Percentiles rank a stretch among this genome's conserved stretches.
These are phyloP conservation scores for Pterophyllum scalare DNA, from an alignment of 2,113 vertebrate species.

Conservation along the genomic window DNA sequence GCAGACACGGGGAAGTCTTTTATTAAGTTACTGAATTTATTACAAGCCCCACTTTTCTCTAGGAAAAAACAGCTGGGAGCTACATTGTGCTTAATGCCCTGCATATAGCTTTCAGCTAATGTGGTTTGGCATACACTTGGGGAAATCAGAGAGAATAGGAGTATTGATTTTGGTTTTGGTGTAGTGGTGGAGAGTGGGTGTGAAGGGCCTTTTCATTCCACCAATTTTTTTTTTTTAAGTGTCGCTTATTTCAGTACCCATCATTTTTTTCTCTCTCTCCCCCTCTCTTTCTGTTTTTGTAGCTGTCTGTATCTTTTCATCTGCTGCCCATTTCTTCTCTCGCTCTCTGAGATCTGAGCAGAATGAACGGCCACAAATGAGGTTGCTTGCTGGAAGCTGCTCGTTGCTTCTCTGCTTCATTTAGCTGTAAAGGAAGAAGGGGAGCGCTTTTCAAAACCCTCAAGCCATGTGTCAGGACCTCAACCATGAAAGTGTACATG, in stretches of 20 bases:
- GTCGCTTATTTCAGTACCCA: slow-evolving; percentile 49
- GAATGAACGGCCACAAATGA: slow-evolving; percentile 47
- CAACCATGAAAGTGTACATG: slow-evolving; percentile 1
- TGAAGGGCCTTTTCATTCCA: slow-evolving; percentile 62
- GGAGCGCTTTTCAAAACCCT: slow-evolving; percentile 13
- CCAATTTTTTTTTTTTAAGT: slow-evolving; percentile 50
- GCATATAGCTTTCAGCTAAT: slow-evolving; percentile 54
- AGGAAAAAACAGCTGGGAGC: slow-evolving; percentile 45
- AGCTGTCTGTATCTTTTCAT: background rate
- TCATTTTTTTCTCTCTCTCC: slow-evolving; percentile 30
- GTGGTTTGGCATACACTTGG: slow-evolving; percentile 63
- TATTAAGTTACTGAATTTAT: slow-evolving; percentile 65
- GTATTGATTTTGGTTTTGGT: slow-evolving; percentile 63
- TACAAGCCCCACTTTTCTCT: slow-evolving; percentile 24
- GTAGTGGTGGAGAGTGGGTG: slow-evolving; percentile 40
- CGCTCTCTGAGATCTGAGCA: slow-evolving; percentile 15
- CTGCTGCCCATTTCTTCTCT: slow-evolving; percentile 23
- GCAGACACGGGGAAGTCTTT: slow-evolving; percentile 43
- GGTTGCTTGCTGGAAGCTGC: slow-evolving; percentile 40
- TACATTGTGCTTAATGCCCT: slow-evolving; percentile 65
- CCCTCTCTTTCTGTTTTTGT: background rate
- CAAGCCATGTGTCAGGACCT: slow-evolving; percentile 15
- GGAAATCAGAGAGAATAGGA: slow-evolving; percentile 56
- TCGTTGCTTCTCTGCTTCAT: slow-evolving; percentile 41
- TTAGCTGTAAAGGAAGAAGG: slow-evolving; percentile 26